Conservation (phyloP, 2,888 invertebrate species). For the Heteropelma amictum region DNA sequence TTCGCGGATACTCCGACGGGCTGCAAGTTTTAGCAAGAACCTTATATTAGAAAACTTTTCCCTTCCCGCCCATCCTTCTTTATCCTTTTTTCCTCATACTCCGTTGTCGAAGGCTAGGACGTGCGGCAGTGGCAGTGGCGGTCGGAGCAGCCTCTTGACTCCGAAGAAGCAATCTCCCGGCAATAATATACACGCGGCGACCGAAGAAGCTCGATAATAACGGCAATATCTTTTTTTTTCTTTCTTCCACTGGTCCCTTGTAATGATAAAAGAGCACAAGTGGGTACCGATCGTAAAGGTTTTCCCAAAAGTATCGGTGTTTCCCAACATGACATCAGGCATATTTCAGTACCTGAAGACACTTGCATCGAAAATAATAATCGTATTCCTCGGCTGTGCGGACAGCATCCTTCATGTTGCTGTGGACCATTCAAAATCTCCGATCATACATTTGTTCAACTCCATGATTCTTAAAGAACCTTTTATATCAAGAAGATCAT, state of each 20-base stretch:
- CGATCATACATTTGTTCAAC: too few species aligned
- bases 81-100: slow-evolving; percentile 19
- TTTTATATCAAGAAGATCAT: too few species aligned
- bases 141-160: slow-evolving; percentile 53
- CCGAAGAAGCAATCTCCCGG: slow-evolving; percentile 63
- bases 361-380: too few species aligned
- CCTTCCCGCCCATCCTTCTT: slow-evolving; percentile 47
- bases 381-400: too few species aligned
- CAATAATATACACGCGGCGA: slow-evolving; percentile 70
- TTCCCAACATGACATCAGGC: neutral
- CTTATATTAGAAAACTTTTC: slow-evolving; percentile 62
- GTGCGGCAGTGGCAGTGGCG: slow-evolving; percentile 5
- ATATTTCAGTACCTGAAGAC: too few species aligned
- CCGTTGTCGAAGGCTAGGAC: slow-evolving; percentile 1
- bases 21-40: slow-evolving; percentile 47
- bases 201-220: slow-evolving; percentile 63
- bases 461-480: too few species aligned
- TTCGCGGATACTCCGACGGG: slow-evolving; percentile 32
- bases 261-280: neutral
- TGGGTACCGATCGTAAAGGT: neutral
- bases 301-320: neutral
- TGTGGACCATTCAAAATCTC: too few species aligned
- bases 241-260: slow-evolving; percentile 23
- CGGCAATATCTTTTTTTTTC: slow-evolving; percentile 59
- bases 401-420: too few species aligned